These are phyloP conservation scores for Terebella lapidaria DNA, from an alignment of 2,888 invertebrate genomes.

Conservation along the genomic window DNA sequence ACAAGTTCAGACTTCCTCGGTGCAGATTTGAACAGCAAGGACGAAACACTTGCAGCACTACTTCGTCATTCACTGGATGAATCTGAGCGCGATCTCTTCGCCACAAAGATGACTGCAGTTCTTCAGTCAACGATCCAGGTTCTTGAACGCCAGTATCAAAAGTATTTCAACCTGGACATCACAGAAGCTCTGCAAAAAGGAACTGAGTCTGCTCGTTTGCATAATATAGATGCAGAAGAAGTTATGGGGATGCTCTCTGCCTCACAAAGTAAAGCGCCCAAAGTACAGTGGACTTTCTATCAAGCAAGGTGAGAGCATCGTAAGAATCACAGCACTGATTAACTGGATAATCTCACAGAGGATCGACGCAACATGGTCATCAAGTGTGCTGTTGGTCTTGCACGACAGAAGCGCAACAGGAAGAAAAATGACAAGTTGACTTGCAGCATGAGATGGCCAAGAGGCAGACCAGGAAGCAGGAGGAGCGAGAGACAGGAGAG, in stretches of 20 bases:
- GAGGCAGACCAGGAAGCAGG: background rate
- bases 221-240: conserved; percentile 15
- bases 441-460: background rate
- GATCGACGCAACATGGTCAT: background rate
- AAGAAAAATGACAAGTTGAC: background rate
- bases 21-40: background rate
- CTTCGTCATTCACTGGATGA: background rate
- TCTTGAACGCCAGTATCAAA: conserved; percentile 16
- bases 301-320: background rate
- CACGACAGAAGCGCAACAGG: background rate
- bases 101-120: background rate
- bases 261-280: conserved; percentile 3
- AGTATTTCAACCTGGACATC: conserved; percentile 14
- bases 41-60: background rate
- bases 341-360: background rate
- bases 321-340: conserved; percentile 2
- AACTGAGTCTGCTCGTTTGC: conserved; percentile 13
- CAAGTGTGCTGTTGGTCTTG: background rate
- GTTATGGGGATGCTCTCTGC: conserved; percentile 14
- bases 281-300: conserved; percentile 4
- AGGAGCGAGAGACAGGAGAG: background rate
- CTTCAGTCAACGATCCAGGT: background rate
- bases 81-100: background rate
- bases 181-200: conserved; percentile 15
- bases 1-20: background rate